Evolutionary conservation across 2,797 vertebrate genomes (phyloP), one percentile per base, ranked within the genome.

Genomic region (Carapus acus): DNA sequence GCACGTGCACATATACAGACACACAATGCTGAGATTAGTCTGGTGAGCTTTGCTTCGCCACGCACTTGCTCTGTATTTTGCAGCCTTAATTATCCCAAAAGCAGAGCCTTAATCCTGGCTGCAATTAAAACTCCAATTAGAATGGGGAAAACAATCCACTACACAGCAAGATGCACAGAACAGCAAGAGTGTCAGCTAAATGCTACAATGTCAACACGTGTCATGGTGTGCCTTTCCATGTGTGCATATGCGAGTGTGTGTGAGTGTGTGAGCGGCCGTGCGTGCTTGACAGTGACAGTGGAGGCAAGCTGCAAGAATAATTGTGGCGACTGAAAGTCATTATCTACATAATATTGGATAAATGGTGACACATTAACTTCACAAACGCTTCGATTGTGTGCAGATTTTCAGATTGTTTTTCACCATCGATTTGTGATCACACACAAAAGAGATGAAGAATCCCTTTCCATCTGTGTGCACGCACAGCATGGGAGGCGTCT

Each of bases 71-170:
- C 71, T 74, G 63, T 75, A 69, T 82, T 75, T 65, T 69, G 71
- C 78, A 58, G 70, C 67, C 61, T 74, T 77, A 80, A 74, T 85
- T 79, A 85, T 65, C 74, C 69, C 62, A 40, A 62, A 68, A 65
- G 72, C 74, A 79, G 65, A 67, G 61, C 56, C 46, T 69, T 81
- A 85, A 85, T 83, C 81, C 80, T 68, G 60, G 33, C 65, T 72
- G 77, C 81, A 82, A 87, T 88, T 86, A 81, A 79, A 79, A 82
- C 84, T 80, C 73, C 76, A 83, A 86, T 86, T 83, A 85, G 61
- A 80, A 81, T 53, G 41, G 40, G 51, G 73, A 83, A 69, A 81
- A 67, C 50, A 67, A 64, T 65, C 37, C 61, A 33, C 17, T 21
- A 36, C 65, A 77, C 64, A 72, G 58, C 43, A 62, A 74, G 73